Evolutionary conservation across 1,140 invertebrate genomes (phyloP).

Genomic region (Solenopsis fugax): DNA sequence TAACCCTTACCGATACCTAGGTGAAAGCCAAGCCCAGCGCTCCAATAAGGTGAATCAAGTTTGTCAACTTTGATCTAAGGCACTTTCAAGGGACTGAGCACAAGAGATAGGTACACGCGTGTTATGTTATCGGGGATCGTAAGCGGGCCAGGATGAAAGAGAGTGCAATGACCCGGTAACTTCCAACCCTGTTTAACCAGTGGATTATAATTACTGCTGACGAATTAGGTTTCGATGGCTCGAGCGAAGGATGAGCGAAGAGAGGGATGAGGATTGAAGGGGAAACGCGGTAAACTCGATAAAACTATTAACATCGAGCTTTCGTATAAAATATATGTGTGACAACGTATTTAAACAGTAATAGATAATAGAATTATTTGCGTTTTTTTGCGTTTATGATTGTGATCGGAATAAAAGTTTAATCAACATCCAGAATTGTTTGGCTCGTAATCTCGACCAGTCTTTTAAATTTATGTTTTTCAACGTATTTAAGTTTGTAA

Average conservation of each 20-base stretch:
- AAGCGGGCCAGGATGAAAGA: not conserved
- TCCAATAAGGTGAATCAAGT: constrained; percentile 76
- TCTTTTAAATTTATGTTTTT: too few species aligned
- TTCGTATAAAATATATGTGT: too few species aligned
- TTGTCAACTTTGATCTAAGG: constrained; percentile 82
- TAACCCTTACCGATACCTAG: not conserved
- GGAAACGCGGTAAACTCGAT: constrained; percentile 13
- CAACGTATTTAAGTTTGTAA: too few species aligned
- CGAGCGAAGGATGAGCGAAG: not conserved
- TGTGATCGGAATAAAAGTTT: too few species aligned
- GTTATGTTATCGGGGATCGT: constrained; percentile 15
- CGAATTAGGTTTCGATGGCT: constrained; percentile 15
- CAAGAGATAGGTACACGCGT: constrained; percentile 54
- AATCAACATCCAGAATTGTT: too few species aligned
- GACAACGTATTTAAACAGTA: too few species aligned
- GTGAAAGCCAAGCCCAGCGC: constrained; percentile 1
- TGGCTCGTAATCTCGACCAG: too few species aligned
- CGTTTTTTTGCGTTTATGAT: too few species aligned
- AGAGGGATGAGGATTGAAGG: not conserved
- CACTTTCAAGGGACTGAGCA: constrained; percentile 72
- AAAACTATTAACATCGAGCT: not conserved
- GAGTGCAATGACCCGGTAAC: constrained; percentile 30
- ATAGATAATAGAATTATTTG: too few species aligned
- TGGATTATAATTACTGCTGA: constrained; percentile 56
- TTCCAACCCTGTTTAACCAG: constrained; percentile 42